A percentile compares a stretch with the other conserved stretches of the same genome.
Conservation (phyloP, 1,140 invertebrate genomes). For the Cotesia typhae region DNA sequence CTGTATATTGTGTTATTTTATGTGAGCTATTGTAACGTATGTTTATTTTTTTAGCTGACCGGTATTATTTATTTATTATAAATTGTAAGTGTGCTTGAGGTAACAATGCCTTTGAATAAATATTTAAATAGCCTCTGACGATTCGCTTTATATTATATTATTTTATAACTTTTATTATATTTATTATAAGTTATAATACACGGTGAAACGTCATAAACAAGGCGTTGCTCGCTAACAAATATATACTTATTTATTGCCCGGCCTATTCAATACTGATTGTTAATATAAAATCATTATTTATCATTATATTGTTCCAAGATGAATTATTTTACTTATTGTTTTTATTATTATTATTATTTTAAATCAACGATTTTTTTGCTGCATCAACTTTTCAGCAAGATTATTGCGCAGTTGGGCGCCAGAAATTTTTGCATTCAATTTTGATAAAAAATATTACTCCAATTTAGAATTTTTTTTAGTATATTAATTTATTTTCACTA, state of each 20-base stretch:
- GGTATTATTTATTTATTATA: neutral
- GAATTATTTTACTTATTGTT: neutral
- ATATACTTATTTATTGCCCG: conserved; percentile 48
- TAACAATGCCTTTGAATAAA: conserved; percentile 56
- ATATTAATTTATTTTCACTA: no score
- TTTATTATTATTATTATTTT: no score
- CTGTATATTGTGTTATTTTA: no score
- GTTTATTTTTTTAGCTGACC: neutral
- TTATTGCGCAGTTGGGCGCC: no score
- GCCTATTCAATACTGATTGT: conserved; percentile 52
- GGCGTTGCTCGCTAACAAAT: conserved; percentile 54
- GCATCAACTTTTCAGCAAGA: no score
- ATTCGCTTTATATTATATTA: conserved; percentile 42
- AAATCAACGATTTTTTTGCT: no score
- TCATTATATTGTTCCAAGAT: conserved; percentile 33
- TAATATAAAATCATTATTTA: conserved; percentile 58
- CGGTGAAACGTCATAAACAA: conserved; percentile 53
- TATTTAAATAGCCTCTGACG: conserved; percentile 61
- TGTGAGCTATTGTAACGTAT: no score
- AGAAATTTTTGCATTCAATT: no score
- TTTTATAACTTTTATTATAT: no score
- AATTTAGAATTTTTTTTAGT: no score
- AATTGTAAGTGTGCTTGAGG: conserved; percentile 1
- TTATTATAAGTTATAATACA: conserved; percentile 4
- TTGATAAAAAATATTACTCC: no score